Evolutionary conservation across 2,797 vertebrate species (phyloP), one percentile per base, ranked within the genome.

Genomic region (Chrysolophus pictus): DNA sequence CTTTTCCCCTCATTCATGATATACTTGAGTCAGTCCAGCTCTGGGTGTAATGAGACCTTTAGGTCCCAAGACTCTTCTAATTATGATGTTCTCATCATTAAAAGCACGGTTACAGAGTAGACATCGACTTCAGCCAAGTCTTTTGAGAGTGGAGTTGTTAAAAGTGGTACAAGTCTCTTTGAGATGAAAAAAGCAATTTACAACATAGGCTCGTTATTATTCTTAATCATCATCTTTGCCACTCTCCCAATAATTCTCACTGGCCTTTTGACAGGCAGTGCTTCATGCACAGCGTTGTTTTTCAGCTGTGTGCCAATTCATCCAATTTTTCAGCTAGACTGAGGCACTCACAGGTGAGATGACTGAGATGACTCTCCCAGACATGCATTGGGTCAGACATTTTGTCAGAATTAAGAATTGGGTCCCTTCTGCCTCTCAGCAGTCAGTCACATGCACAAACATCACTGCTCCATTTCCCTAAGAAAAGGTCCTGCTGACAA

Each of bases 141-240:
- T 90, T 91, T 67, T 26, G 39, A 86, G 59, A 84, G 21, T 3
- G 18, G 31, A 85, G 63, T 72, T 67, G 46, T 60, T 91, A 92
- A 60, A 3, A 94, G 46, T 5, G 13, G 73, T 64, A 47, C 37
- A 86, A 88, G 47, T 37, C 42, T 79, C 28, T 78, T 65, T 39
- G 72, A 92, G 64, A 84, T 60, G 35, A 79, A 95, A 86, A 70
- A 73, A 82, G 7, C 28, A 68, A 17, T 72, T 88, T 78, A 88
- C 95, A 87, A 76, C 37, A 73, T 2, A 37, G 47, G 86, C 35
- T 83, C 56, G 73, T 88, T 46, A 42, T 87, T 91, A 92, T 37
- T 84, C 37, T 84, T 73, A 88, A 84, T 62, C 88, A 84, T 23
- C 12, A 39, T 47, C 70, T 26, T 37, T 70, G 76, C 67, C 9